Conservation (phyloP, 2,113 vertebrate genomes). For the Anas platyrhynchos region DNA sequence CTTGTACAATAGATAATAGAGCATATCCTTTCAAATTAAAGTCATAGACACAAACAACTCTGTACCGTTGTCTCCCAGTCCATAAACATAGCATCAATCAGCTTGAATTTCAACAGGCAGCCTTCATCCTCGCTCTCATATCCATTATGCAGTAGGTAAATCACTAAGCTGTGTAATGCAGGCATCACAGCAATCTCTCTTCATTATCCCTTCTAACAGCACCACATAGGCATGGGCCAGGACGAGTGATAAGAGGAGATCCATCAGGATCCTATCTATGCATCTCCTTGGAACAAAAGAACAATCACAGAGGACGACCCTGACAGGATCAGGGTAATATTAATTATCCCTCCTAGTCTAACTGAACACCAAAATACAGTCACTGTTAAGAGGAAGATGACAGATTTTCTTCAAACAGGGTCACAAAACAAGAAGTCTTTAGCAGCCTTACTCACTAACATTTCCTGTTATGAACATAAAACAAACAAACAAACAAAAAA, state of each 20-base stretch:
- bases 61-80: background rate
- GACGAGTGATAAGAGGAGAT: background rate
- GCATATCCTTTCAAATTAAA: background rate
- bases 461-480: background rate
- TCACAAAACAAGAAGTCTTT: background rate
- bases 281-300: background rate
- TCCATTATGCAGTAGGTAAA: background rate
- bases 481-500: no score
- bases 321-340: background rate
- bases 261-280: background rate
- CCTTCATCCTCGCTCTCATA: background rate
- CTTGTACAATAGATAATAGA: background rate
- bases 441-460: background rate
- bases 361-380: background rate
- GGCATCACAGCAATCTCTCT: background rate
- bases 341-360: background rate
- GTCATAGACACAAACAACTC: background rate
- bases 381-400: background rate
- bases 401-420: background rate
- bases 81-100: background rate
- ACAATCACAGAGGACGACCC: background rate
- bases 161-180: background rate
- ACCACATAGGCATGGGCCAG: background rate
- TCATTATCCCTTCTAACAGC: background rate
- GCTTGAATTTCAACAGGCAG: background rate